Percentiles rank a stretch among this genome's conserved stretches.
Conservation (phyloP, 2,113 vertebrate species). For the Synodontis membranacea region DNA sequence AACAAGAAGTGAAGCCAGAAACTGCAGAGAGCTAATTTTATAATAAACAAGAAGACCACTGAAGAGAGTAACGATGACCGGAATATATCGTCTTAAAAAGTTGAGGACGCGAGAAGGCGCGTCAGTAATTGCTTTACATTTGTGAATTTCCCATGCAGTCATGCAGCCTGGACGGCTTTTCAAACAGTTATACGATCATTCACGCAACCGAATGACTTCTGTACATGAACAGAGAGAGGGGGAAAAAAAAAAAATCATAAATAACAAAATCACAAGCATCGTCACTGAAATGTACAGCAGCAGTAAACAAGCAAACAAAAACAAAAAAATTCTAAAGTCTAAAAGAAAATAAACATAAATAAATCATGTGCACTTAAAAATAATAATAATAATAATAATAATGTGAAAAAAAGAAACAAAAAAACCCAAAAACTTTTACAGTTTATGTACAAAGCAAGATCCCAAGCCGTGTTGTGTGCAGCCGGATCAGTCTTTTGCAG, state of each 20-base stretch:
- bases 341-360: constrained; percentile 50
- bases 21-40: constrained; percentile 68
- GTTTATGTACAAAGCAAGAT: constrained; percentile 73
- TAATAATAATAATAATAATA: constrained; percentile 57
- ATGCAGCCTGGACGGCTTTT: constrained; percentile 75
- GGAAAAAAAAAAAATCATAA: constrained; percentile 17
- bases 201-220: constrained; percentile 69
- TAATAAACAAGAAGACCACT: constrained; percentile 75
- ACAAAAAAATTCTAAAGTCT: not conserved
- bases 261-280: constrained; percentile 58
- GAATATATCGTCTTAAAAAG: constrained; percentile 70
- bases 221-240: constrained; percentile 68
- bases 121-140: constrained; percentile 65
- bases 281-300: constrained; percentile 71
- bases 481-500: constrained; percentile 40
- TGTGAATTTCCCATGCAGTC: constrained; percentile 77
- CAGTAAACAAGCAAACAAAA: constrained; percentile 14
- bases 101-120: constrained; percentile 66
- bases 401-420: constrained; percentile 39
- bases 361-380: constrained; percentile 55
- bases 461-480: constrained; percentile 21
- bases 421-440: constrained; percentile 59
- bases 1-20: constrained; percentile 66
- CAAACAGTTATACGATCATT: constrained; percentile 74
- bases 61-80: constrained; percentile 65